Percentiles rank a stretch among this genome's conserved stretches.
These are phyloP conservation scores for Psix sp. DNA, from an alignment of 1,140 invertebrate species.

Conservation along the genomic window DNA sequence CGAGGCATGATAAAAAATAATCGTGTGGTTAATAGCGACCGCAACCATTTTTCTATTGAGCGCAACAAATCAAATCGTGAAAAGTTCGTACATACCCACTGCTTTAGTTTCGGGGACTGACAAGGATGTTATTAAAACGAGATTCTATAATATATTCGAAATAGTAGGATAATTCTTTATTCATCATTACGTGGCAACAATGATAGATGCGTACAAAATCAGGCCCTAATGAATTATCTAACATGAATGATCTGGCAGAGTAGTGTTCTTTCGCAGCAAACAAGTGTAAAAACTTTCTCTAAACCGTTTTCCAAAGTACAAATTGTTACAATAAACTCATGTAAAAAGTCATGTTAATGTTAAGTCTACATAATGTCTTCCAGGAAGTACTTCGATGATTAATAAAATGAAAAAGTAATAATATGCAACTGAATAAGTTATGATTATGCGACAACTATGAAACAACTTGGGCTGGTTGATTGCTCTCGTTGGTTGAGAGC, in stretches of 20 bases:
- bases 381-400: too few species aligned
- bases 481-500: constrained; percentile 74
- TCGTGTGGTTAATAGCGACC: constrained; percentile 33
- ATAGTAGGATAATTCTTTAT: constrained; percentile 52
- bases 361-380: too few species aligned
- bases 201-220: constrained; percentile 25
- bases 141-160: constrained; percentile 40
- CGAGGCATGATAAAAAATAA: constrained; percentile 12
- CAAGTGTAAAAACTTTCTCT: constrained; percentile 42
- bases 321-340: too few species aligned
- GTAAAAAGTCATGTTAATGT: too few species aligned
- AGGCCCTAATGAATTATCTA: constrained; percentile 34
- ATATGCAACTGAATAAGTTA: too few species aligned
- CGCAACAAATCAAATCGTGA: constrained; percentile 27
- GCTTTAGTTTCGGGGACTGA: constrained; percentile 41
- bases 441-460: too few species aligned
- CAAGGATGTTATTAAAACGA: constrained; percentile 46
- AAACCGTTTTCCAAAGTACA: too few species aligned
- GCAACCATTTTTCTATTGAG: constrained; percentile 46
- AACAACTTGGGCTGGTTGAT: constrained; percentile 69
- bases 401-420: too few species aligned
- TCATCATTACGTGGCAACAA: constrained; percentile 35
- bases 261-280: constrained; percentile 28
- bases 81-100: constrained; percentile 55
- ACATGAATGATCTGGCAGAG: constrained; percentile 47